Conservation (phyloP, 2,113 vertebrate species). For the Myanophis thanlyinensis region DNA sequence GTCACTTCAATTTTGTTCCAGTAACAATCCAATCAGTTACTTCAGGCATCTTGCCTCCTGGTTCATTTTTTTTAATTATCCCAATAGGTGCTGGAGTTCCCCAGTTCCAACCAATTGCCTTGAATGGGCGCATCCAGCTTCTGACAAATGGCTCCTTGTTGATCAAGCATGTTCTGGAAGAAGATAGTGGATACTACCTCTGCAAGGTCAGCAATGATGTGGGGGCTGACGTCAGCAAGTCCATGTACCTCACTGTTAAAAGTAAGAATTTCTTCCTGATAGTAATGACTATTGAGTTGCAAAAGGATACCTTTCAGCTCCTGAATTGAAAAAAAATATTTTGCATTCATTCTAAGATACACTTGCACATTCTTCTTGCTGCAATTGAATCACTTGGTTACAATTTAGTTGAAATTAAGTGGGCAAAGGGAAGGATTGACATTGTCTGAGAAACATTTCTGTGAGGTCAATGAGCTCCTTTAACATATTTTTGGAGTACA, state of each 20-base stretch:
- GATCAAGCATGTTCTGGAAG: slow-evolving; percentile 96
- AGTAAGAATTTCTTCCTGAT: slow-evolving; percentile 86
- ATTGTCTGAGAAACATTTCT: not conserved
- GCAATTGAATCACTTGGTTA: not conserved
- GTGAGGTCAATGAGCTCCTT: not conserved
- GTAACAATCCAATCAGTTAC: not conserved
- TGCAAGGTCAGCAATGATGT: slow-evolving; percentile 99
- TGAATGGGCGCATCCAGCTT: slow-evolving; percentile 93
- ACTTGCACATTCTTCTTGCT: not conserved
- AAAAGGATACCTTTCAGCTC: slow-evolving; percentile 29
- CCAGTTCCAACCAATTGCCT: slow-evolving; percentile 93
- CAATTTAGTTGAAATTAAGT: not conserved
- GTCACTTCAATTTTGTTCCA: not conserved
- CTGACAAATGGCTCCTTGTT: slow-evolving; percentile 93
- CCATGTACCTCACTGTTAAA: slow-evolving; percentile 99
- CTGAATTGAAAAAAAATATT: not conserved
- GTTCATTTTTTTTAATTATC: not conserved
- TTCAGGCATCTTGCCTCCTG: not conserved
- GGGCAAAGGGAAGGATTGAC: not conserved
- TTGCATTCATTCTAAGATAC: not conserved
- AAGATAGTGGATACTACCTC: slow-evolving; percentile 98
- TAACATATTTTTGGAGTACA: not conserved
- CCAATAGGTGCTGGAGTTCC: slow-evolving; percentile 89
- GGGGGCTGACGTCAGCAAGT: slow-evolving; percentile 99
- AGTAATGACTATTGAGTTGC: slow-evolving; percentile 33